A percentile compares a stretch with the other conserved stretches of the same genome.
phyloP scores from a whole-genome alignment of 2,113 vertebrate species.

The Thamnophis sirtalis region DNA sequence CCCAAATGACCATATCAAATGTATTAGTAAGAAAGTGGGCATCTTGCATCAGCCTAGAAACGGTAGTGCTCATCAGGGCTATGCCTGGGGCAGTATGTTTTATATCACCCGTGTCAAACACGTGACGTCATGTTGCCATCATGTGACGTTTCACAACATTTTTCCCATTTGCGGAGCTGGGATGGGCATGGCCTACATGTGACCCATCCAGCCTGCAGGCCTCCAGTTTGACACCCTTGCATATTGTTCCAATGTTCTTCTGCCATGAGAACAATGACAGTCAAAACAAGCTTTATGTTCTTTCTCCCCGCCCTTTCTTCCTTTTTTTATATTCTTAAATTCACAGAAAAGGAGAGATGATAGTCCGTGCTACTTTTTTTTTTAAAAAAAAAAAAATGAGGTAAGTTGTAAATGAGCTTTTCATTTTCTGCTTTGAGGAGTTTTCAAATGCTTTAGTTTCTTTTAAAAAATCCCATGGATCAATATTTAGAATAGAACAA shows the following conservation, averaged over 20 bases:
- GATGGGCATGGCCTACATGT: too few species aligned
- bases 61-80: not conserved
- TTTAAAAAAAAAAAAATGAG: not conserved
- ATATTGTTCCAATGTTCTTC: not conserved
- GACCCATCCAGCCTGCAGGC: too few species aligned
- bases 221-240: too few species aligned
- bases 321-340: not conserved
- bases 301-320: not conserved
- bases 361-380: not conserved
- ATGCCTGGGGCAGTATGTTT: not conserved
- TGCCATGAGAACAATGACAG: not conserved
- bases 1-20: not conserved
- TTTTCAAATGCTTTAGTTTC: not conserved
- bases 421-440: not conserved
- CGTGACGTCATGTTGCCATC: too few species aligned
- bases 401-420: not conserved
- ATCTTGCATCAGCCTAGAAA: not conserved
- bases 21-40: not conserved
- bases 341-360: not conserved
- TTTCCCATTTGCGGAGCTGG: too few species aligned
- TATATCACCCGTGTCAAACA: too few species aligned
- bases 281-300: not conserved
- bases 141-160: too few species aligned
- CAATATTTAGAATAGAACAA: not conserved
- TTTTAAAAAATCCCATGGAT: not conserved